These are phyloP conservation scores for Musca domestica DNA, from an alignment of 1,140 invertebrate species.

Conservation along the genomic window DNA sequence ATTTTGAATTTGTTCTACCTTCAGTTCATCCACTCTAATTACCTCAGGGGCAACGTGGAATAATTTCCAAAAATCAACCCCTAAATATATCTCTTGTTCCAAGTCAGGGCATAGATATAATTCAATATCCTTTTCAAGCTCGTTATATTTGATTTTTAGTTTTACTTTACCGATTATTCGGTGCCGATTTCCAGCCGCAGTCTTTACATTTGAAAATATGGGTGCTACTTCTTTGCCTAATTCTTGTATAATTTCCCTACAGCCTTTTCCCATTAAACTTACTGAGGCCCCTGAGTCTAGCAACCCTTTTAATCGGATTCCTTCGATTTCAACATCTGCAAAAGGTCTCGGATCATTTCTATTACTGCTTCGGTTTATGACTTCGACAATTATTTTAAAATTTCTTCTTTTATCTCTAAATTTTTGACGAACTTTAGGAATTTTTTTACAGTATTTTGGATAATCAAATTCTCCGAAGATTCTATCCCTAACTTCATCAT, in stretches of 20 bases:
- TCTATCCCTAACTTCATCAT: not conserved
- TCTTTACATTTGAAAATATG: not conserved
- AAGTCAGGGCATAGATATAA: not conserved
- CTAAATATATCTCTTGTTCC: not conserved
- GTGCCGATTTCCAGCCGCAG: not conserved
- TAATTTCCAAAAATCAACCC: not conserved
- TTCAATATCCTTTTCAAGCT: not conserved
- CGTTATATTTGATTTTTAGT: not conserved
- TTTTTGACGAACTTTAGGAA: not conserved
- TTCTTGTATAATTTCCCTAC: not conserved
- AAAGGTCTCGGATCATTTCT: not conserved
- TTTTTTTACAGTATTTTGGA: not conserved
- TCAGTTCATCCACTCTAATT: not conserved
- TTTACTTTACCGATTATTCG: too few species aligned
- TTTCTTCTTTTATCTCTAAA: not conserved
- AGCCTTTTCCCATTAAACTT: not conserved
- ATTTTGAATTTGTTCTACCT: not conserved
- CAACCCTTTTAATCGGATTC: not conserved
- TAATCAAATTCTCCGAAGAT: not conserved
- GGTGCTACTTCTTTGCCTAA: not conserved
- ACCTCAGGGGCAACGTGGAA: not conserved
- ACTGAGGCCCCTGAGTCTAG: not conserved
- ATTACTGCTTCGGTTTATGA: not conserved
- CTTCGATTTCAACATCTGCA: not conserved
- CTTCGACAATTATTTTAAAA: not conserved